Conservation (phyloP, 2,113 vertebrate species). For the Camelus bactrianus region DNA sequence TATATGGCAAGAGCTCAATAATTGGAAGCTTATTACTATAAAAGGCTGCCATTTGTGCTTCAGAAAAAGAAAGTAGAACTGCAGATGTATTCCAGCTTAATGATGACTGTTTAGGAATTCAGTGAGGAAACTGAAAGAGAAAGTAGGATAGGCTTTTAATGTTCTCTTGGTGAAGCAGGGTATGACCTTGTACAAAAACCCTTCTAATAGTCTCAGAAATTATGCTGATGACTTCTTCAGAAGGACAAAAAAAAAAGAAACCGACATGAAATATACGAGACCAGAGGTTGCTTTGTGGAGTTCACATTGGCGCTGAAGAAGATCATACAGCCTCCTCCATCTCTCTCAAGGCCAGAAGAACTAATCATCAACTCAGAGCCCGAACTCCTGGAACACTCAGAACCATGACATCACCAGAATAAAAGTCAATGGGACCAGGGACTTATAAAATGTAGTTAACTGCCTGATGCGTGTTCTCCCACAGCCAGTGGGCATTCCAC, state of each 20-base stretch:
- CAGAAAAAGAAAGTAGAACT: neutral
- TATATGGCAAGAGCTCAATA: neutral
- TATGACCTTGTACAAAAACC: neutral
- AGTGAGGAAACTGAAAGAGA: neutral
- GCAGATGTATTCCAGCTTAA: neutral
- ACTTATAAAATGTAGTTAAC: neutral
- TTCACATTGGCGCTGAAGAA: neutral
- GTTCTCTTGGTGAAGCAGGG: neutral
- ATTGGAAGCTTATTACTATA: neutral
- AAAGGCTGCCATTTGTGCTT: neutral
- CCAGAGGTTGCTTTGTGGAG: neutral
- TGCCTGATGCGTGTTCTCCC: neutral
- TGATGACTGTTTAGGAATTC: neutral
- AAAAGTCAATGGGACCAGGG: neutral
- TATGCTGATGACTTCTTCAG: neutral
- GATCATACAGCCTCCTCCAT: neutral
- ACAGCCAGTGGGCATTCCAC: neutral
- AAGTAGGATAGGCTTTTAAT: neutral
- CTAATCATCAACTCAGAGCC: neutral
- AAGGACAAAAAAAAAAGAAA: neutral
- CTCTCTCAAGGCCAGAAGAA: neutral
- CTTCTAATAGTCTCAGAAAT: constrained; percentile 6
- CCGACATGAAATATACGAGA: neutral
- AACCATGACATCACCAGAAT: neutral
- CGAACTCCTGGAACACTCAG: neutral